Base-by-base conservation (phyloP, 1,140 invertebrate genomes). In the Tribolium castaneum region DNA sequence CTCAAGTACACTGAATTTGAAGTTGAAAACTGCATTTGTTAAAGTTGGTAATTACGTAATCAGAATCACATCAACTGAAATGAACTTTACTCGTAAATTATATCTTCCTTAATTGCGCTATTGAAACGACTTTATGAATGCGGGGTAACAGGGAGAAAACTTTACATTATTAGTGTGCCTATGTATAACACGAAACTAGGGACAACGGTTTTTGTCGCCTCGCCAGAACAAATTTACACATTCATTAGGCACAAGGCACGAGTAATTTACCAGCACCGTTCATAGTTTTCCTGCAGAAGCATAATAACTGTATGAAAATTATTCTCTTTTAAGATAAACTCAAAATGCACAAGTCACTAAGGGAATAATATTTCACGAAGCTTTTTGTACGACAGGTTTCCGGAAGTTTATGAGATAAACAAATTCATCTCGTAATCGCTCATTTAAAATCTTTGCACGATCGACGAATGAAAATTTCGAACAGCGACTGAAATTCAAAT, bases 51-150 rank as follows among this genome's bases (percentile, higher is more conserved):
- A 66, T 66, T 66, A 66, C 59, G 59, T 66, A 66, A 66, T 66
- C 59, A 66, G 59, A 66, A 66, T 66, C 30, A 66, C 59, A 66
- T 66, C 59, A 66, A 66, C 59, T 66, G 59, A 66, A 66, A 66
- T 66, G 59, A 66, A 66, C 59, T 66, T 66, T 66, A 66, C 59
- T 66, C 59, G 59, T 66, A 66, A 66, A 66, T 66, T 66, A 66
- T 66, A 66, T 66, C 59, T 35, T 66, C 59, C 59, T 66, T 66
- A 66, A 66, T 66, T 66, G 59, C 59, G 59, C 59, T 66, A 66
- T 66, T 66, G 59, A 66, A 66, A 66, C 59, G 59, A 66, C 59
- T 66, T 66, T 66, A 66, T 66, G 59, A 66, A 66, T 66, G 25
- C 30, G 30, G 59, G 59, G 59, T 66, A 66, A 66, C 59, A 66